phyloP scores from a whole-genome alignment of 2,797 vertebrate species.

The Propithecus perrieri region DNA sequence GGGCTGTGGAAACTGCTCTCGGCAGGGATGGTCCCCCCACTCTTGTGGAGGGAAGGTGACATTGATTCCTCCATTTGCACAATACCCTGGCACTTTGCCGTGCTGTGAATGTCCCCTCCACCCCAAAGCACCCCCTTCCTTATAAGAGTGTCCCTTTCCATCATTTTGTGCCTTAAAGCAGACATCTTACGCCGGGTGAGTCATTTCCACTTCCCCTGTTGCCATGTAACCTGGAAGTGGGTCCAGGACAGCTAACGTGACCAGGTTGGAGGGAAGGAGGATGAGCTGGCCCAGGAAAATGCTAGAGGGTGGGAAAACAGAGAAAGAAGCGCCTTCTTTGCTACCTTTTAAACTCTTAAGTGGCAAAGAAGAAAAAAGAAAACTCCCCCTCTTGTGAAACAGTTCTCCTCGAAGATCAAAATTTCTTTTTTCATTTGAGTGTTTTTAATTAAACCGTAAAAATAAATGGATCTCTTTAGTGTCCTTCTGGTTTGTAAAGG shows the following conservation, averaged over 20 bases:
- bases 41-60: not conserved
- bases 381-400: not conserved
- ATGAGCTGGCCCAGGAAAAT: not conserved
- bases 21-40: not conserved
- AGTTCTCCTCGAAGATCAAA: not conserved
- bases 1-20: not conserved
- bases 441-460: not conserved
- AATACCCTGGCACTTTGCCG: not conserved
- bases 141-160: not conserved
- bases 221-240: not conserved
- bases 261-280: not conserved
- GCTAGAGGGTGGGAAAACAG: not conserved
- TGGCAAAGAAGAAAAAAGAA: not conserved
- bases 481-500: not conserved
- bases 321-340: not conserved
- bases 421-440: not conserved
- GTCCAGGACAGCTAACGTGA: not conserved
- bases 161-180: not conserved
- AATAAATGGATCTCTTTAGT: not conserved
- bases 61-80: not conserved
- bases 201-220: not conserved
- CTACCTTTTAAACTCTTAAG: not conserved
- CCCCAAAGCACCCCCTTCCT: not conserved
- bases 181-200: not conserved
- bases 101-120: not conserved